These are phyloP conservation scores for Girardinus metallicus DNA, from an alignment of 2,797 vertebrate genomes.

Conservation along the genomic window DNA sequence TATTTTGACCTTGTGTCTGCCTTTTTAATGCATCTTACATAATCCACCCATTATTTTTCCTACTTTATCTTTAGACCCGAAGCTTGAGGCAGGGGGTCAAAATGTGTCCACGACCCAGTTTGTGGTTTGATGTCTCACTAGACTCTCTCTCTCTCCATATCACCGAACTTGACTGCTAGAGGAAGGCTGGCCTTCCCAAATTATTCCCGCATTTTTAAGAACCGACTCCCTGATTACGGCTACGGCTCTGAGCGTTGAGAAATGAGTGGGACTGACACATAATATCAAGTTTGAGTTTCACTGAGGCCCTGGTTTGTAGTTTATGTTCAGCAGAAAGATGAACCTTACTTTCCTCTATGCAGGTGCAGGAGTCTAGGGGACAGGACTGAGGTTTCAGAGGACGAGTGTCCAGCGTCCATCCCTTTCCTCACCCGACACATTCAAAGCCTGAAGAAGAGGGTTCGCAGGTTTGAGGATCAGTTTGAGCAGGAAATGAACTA, in stretches of 20 bases:
- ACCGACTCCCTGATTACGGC: neutral
- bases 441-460: constrained; percentile 89
- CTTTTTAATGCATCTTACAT: constrained; percentile 15
- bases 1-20: neutral
- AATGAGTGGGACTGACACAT: neutral
- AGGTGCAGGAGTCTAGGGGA: constrained; percentile 74
- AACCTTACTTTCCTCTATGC: constrained; percentile 2
- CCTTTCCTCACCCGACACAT: constrained; percentile 85
- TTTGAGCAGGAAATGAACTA: constrained; percentile 93
- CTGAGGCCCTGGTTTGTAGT: neutral
- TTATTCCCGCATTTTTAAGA: neutral
- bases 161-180: neutral
- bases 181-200: neutral
- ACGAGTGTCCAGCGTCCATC: constrained; percentile 81
- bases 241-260: neutral
- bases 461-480: constrained; percentile 89
- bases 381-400: constrained; percentile 65
- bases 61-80: constrained; percentile 11
- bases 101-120: constrained; percentile 31
- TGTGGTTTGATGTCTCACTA: neutral
- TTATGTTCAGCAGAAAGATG: neutral
- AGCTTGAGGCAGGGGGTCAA: constrained; percentile 15
- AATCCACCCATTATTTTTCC: constrained; percentile 6
- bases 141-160: neutral
- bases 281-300: neutral